phyloP scores from a whole-genome alignment of 2,797 vertebrate genomes.

The Meriones psammophilus region DNA sequence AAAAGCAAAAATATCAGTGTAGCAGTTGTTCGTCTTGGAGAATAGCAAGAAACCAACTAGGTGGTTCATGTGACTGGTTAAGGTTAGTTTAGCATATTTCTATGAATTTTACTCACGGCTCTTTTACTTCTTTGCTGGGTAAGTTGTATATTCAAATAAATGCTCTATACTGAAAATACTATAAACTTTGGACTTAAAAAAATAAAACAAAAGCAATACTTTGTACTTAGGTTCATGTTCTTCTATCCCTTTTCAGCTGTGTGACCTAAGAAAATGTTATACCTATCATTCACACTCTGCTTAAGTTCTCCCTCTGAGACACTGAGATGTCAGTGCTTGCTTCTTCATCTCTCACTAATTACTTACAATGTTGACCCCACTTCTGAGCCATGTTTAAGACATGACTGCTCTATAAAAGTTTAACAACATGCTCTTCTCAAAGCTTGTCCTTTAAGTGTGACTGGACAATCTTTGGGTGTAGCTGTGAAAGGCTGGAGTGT shows the following conservation, averaged over 20 bases:
- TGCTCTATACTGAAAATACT: not conserved
- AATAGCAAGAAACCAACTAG: not conserved
- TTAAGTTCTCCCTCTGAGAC: not conserved
- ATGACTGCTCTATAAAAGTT: not conserved
- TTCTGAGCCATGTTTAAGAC: not conserved
- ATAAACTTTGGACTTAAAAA: not conserved
- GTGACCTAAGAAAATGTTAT: not conserved
- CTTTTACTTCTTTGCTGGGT: not conserved
- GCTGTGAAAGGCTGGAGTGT: not conserved
- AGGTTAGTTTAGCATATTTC: not conserved
- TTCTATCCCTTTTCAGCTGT: not conserved
- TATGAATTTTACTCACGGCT: not conserved
- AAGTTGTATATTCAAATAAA: not conserved
- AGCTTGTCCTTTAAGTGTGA: not conserved
- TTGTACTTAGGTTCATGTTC: not conserved
- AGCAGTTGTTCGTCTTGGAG: too few relatives aligned
- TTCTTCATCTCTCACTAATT: slow-evolving; percentile 1
- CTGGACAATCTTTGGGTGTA: not conserved
- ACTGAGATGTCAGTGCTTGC: not conserved
- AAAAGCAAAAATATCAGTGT: not conserved
- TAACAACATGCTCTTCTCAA: not conserved
- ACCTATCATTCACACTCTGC: not conserved
- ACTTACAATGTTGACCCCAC: not conserved
- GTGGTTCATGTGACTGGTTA: not conserved
- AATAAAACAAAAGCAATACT: not conserved